phyloP scores from a whole-genome alignment of 2,888 invertebrate species.

The Chorisops tibialis region DNA sequence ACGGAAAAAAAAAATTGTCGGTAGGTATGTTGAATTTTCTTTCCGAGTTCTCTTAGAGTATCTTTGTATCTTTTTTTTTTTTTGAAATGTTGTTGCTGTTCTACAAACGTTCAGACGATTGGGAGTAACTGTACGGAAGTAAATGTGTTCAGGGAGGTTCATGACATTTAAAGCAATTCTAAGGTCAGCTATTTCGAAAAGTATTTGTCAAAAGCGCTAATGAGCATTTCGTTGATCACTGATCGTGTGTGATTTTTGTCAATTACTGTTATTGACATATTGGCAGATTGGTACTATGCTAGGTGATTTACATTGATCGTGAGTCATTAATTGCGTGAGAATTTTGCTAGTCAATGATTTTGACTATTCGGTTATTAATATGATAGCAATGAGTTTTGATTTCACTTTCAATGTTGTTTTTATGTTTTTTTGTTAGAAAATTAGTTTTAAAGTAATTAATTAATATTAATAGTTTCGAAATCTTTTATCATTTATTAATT shows the following conservation, averaged over 20 bases:
- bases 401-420: background rate
- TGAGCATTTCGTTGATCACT: conserved; percentile 6
- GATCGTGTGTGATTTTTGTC: conserved; percentile 1
- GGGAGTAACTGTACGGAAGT: too few species aligned
- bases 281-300: background rate
- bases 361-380: background rate
- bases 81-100: too few species aligned
- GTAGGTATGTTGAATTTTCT: too few species aligned
- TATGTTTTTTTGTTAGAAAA: background rate
- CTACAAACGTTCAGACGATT: too few species aligned
- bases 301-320: background rate
- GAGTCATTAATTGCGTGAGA: conserved; percentile 12
- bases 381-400: background rate
- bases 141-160: background rate
- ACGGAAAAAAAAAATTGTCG: too few species aligned
- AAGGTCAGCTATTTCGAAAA: conserved; percentile 8
- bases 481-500: too few species aligned
- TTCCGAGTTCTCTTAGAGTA: too few species aligned
- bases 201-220: conserved; percentile 2
- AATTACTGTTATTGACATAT: background rate
- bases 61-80: too few species aligned
- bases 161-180: conserved; percentile 1
- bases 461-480: too few species aligned
- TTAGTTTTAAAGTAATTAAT: too few species aligned
- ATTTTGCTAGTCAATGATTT: background rate